A percentile compares a stretch with the other conserved stretches of the same genome.
phyloP scores from a whole-genome alignment of 2,797 vertebrate genomes.

The Cuniculus paca region DNA sequence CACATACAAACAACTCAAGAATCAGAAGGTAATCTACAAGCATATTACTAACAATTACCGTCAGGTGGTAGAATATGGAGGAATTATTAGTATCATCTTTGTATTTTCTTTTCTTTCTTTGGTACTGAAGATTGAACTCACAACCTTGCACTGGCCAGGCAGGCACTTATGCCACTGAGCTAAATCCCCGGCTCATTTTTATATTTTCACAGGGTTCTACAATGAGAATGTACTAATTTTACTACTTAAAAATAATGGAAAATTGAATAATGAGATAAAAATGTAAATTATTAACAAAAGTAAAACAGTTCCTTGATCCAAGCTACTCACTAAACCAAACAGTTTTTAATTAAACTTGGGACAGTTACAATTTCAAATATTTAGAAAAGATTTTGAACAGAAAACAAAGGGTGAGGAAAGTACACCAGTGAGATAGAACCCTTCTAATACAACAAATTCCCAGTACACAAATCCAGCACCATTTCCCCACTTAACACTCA shows the following conservation, averaged over 20 bases:
- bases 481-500: neutral
- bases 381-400: constrained; percentile 19
- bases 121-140: no score
- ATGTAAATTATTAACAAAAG: constrained; percentile 55
- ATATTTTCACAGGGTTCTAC: no score
- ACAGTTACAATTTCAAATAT: constrained; percentile 58
- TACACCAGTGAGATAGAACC: neutral
- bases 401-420: constrained; percentile 53
- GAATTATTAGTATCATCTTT: neutral
- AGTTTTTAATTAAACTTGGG: constrained; percentile 37
- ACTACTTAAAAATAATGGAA: constrained; percentile 1
- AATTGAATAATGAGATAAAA: constrained; percentile 36
- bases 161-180: no score
- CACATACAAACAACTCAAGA: neutral
- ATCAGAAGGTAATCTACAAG: constrained; percentile 18
- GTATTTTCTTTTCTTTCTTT: neutral
- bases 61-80: neutral
- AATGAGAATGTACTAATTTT: constrained; percentile 32
- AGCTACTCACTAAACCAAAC: neutral
- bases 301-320: constrained; percentile 38
- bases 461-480: neutral
- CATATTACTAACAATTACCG: constrained; percentile 14
- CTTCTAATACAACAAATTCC: constrained; percentile 23
- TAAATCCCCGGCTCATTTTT: no score
- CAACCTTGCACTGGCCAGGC: no score